Base-by-base conservation (phyloP, 2,888 invertebrate species). In the Artemia sinica region DNA sequence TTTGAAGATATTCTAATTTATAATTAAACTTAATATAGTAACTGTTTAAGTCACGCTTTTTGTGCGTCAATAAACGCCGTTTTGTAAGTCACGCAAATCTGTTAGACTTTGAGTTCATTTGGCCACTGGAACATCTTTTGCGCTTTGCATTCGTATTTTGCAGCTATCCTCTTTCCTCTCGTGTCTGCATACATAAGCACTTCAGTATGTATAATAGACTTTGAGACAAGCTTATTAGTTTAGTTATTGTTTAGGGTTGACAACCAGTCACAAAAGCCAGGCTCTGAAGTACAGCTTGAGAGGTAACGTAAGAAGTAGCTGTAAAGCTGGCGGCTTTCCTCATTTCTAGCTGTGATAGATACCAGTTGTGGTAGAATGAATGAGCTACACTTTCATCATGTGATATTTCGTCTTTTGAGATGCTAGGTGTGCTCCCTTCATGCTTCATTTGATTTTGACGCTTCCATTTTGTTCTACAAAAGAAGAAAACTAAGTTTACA, bases 371-470 rank as follows among this genome's bases (percentile, higher is more conserved):
- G 63, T 58, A 58, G 63, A 58, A 58, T 18, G 63, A 58, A 28
- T 58, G 63, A 28, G 63, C 28, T n/a, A 58, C 14, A 28, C 28
- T 58, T 28, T 58, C 63, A 9, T 8, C 63, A 58, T 58, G 63
- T n/a, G 63, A 58, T 58, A 28, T 28, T 58, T 28, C 63, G 9
- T 18, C 28, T 28, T 58, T 58, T 58, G n/a, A 28, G 9, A n/a
- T 28, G n/a, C 9, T 58, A 28, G 8, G 8, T 28, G 28, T 8
- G 8, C 28, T n/a, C 41, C 41, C 41, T n/a, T 58, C 63, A 69
- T 91, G 76, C 0, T 91, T 84, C 66, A 91, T 80, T 75, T 92
- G 92, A 77, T 91, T 92, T 73, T 81, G 80, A 12, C 80, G 75
- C 74, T 81, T 81, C 80, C 80, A 80, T 74, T 81, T 81, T 5